Evolutionary conservation across 2,113 vertebrate genomes (phyloP), one percentile per base, ranked within the genome.

Genomic region (Ondatra zibethicus): DNA sequence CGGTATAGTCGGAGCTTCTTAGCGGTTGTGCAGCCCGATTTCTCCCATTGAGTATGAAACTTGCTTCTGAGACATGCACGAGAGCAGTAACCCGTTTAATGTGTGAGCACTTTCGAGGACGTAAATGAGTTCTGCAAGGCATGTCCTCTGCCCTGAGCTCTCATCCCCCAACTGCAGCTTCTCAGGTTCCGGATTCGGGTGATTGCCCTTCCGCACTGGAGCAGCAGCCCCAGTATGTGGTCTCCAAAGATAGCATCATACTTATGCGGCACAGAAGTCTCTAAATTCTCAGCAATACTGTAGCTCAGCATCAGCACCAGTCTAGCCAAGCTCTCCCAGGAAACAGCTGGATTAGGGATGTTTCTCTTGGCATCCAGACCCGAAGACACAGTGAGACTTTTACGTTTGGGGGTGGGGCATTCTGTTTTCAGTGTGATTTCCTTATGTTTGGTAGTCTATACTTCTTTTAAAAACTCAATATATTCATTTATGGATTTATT

Each of bases 31-130:
- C 16, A 77, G 27, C 29, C 12, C 58, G 25, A 3, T 55, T 89
- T 58, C 50, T 10, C 2, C 11, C 50, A 29, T 23, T 61, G 55
- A n/a, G 31, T 45, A 23, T 3, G 17, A 42, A 77, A 47, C 31
- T 77, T 90, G 52, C 52, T 75, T 75, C 50, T 73, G 21, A 89
- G 36, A 42, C 36, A 14, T 21, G 17, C 50, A 42, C 13, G 7
- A 23, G 88, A 16, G 45, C 5, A 39, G 8, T 31, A 31, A 23
- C 17, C 29, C 0, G 0, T 68, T 58, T 80, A 45, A 33, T 1
- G 13, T n/a, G 76, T 85, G 77, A 47, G 21, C 1, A 2, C 50
- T 72, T 77, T 25, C 27, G 36, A 33, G 82, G 16, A 45, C 4
- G 10, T 9, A 39, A 2, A 61, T 36, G 17, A 11, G 2, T 14